These are phyloP conservation scores for Malurus elegans DNA, from an alignment of 2,113 vertebrate species.

Conservation along the genomic window DNA sequence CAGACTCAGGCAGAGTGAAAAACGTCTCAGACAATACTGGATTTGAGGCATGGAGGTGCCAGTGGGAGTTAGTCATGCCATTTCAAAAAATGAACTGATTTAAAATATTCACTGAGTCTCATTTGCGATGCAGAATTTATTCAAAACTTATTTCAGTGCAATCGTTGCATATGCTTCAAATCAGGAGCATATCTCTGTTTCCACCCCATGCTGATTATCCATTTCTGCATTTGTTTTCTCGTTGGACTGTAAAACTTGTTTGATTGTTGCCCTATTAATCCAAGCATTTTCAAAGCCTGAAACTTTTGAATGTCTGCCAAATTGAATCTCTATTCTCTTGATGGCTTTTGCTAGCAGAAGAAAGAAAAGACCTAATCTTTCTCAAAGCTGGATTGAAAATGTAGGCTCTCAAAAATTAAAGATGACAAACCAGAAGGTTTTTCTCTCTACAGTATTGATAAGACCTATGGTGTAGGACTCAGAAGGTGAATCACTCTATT, in stretches of 20 bases:
- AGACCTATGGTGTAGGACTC: neutral
- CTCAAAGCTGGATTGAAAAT: conserved; percentile 3
- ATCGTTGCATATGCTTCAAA: neutral
- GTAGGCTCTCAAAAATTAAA: neutral
- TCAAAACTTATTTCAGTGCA: neutral
- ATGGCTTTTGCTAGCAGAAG: neutral
- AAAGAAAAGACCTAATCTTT: neutral
- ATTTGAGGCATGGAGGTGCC: neutral
- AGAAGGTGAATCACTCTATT: neutral
- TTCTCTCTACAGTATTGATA: neutral
- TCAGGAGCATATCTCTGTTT: conserved; percentile 6
- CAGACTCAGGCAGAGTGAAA: neutral
- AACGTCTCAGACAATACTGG: fast-evolving
- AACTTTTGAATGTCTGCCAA: conserved; percentile 19
- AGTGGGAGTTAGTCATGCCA: neutral
- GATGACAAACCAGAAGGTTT: neutral
- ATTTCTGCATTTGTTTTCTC: neutral
- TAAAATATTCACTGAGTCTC: neutral
- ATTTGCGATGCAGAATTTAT: neutral
- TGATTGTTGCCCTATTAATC: conserved; percentile 13
- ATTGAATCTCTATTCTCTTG: neutral
- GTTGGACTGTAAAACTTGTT: neutral
- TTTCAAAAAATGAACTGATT: neutral
- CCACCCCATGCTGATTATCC: neutral
- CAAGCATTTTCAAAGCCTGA: neutral